Evolutionary conservation across 2,888 invertebrate genomes (phyloP), one percentile per base, ranked within the genome.

Genomic region (Elegia similella): DNA sequence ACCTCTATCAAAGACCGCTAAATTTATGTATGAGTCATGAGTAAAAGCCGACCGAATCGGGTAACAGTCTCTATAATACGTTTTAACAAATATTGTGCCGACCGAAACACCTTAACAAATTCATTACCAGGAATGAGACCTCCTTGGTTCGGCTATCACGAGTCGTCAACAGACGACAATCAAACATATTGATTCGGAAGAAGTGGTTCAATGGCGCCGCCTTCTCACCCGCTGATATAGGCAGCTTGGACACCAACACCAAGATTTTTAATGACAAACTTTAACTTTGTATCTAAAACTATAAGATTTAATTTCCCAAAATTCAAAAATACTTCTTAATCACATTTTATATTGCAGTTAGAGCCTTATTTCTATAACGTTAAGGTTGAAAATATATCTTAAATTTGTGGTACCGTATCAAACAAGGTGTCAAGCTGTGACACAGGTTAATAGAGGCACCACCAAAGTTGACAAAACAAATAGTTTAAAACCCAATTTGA

Each of bases 161-260:
- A 47, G 48, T 48, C 42, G 56, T 48, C 42, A 56, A 56, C 29
- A 56, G 7, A 47, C 8, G 48, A 56, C 48, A 56, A 56, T 56
- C 56, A 56, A 52, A 59, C 52, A 58, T 55, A 56, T 50, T 55
- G 48, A 69, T 73, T 81, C 75, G 65, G 72, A 73, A 68, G 81
- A 85, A 83, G 77, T 71, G 69, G 69, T 75, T 86, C 85, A 86
- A 86, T 84, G 75, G 79, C 5, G 61, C 86, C 86, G 86, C 77
- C 68, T 63, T 69, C 70, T 64, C 76, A 68, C 81, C 82, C 68
- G 80, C 82, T 80, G 82, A 66, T 73, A 74, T 13, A 17, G 30
- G 42, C 48, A 48, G 48, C 48, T 30, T 42, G 13, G 15, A 16
- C 5, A 46, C 12, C 12, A 38, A 48, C 30, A 46, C 10, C 13